These are phyloP conservation scores for Cyprinodon variegatus DNA, from an alignment of 2,113 vertebrate genomes.

Conservation along the genomic window DNA sequence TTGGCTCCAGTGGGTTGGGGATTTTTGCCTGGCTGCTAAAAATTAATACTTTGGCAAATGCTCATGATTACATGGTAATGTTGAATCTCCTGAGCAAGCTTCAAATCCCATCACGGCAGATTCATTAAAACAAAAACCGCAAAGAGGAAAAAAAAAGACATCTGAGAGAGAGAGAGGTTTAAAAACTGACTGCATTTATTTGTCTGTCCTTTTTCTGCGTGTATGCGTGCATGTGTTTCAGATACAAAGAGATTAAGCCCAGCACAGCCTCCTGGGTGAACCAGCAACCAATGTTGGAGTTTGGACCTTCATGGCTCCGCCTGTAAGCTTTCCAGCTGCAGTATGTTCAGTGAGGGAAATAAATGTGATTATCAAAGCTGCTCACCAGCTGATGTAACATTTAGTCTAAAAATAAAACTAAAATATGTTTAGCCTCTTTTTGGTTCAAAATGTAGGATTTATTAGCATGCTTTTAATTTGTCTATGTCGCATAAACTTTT, in stretches of 20 bases:
- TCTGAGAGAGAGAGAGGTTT: not conserved
- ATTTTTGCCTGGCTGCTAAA: constrained; percentile 45
- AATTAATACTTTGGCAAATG: constrained; percentile 62
- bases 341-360: constrained; percentile 53
- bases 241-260: not conserved
- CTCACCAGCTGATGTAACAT: constrained; percentile 55
- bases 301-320: constrained; percentile 38
- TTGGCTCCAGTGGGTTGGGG: constrained; percentile 34
- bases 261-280: constrained; percentile 29
- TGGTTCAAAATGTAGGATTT: constrained; percentile 40
- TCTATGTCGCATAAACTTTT: constrained; percentile 44
- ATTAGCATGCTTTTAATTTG: constrained; percentile 36
- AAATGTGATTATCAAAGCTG: constrained; percentile 68
- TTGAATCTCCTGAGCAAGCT: constrained; percentile 63
- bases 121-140: constrained; percentile 23
- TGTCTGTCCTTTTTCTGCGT: constrained; percentile 7
- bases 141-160: constrained; percentile 4
- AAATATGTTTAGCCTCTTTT: constrained; percentile 44
- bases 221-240: not conserved
- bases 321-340: constrained; percentile 50
- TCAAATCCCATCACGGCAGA: constrained; percentile 61
- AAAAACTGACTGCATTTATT: not conserved
- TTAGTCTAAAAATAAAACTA: constrained; percentile 64
- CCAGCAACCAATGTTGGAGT: constrained; percentile 24
- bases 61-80: constrained; percentile 58